phyloP scores from a whole-genome alignment of 2,113 vertebrate genomes.

The Indri indri region DNA sequence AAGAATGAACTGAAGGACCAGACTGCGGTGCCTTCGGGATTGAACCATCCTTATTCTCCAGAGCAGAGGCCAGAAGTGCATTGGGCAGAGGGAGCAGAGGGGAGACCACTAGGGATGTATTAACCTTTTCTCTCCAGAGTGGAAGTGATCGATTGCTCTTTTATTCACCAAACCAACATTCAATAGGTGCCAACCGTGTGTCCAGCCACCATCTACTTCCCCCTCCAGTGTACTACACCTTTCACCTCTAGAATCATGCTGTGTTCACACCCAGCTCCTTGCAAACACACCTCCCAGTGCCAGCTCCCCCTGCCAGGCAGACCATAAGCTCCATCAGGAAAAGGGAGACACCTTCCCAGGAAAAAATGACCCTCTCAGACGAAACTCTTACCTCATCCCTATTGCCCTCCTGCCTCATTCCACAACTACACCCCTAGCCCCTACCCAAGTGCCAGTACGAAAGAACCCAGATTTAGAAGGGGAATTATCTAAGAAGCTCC shows the following conservation, averaged over 20 bases:
- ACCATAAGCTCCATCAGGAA: not conserved
- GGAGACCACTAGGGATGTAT: not conserved
- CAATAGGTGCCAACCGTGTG: not conserved
- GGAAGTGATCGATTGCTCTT: not conserved
- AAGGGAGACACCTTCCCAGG: not conserved
- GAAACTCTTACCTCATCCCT: not conserved
- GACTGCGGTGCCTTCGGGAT: not conserved
- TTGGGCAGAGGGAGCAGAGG: not conserved
- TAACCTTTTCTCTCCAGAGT: not conserved
- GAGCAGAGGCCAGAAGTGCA: not conserved
- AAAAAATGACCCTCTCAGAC: not conserved
- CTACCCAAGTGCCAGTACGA: not conserved
- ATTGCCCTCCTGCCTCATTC: not conserved
- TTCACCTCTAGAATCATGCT: not conserved
- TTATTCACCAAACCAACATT: not conserved
- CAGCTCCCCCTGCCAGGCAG: not conserved
- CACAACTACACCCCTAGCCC: not conserved
- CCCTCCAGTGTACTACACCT: not conserved
- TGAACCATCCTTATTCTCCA: not conserved
- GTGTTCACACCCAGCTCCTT: not conserved
- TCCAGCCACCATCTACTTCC: not conserved
- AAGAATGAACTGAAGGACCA: not conserved
- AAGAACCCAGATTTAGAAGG: not conserved
- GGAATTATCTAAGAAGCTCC: not conserved
- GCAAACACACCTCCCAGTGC: not conserved